A percentile compares a stretch with the other conserved stretches of the same genome.
Evolutionary conservation across 2,113 vertebrate species (phyloP).

Genomic region (Lagopus muta): DNA sequence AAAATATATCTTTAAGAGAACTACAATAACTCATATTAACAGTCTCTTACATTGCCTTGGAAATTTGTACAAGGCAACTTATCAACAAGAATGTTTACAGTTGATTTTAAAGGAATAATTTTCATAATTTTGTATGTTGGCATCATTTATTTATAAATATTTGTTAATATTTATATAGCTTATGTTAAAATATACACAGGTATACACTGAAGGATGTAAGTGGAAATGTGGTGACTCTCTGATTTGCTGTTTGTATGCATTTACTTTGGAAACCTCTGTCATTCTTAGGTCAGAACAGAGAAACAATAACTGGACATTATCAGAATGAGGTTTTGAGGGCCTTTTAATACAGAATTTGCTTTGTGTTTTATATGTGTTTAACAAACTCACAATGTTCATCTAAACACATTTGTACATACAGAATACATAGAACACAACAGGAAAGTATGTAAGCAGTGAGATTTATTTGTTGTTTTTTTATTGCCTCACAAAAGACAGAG

Average conservation of each 20-base stretch:
- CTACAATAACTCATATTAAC: neutral
- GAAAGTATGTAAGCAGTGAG: neutral
- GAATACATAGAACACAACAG: neutral
- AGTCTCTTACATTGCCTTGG: neutral
- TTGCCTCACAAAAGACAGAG: neutral
- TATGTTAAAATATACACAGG: neutral
- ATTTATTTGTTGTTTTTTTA: neutral
- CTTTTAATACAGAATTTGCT: neutral
- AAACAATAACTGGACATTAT: neutral
- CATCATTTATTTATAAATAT: neutral
- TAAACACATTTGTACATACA: neutral
- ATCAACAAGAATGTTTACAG: neutral
- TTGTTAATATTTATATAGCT: neutral
- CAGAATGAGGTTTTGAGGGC: neutral
- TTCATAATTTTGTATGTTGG: neutral
- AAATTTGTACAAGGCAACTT: neutral
- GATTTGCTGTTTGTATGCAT: neutral
- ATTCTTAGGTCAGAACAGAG: neutral
- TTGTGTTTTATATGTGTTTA: neutral
- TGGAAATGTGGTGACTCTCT: neutral
- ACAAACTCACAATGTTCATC: neutral
- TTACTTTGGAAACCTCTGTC: neutral
- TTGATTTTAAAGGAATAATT: neutral
- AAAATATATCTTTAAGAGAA: neutral
- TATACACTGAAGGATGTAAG: neutral